Evolutionary conservation across 2,797 vertebrate species (phyloP).

Genomic region (Macropus fuliginosus): DNA sequence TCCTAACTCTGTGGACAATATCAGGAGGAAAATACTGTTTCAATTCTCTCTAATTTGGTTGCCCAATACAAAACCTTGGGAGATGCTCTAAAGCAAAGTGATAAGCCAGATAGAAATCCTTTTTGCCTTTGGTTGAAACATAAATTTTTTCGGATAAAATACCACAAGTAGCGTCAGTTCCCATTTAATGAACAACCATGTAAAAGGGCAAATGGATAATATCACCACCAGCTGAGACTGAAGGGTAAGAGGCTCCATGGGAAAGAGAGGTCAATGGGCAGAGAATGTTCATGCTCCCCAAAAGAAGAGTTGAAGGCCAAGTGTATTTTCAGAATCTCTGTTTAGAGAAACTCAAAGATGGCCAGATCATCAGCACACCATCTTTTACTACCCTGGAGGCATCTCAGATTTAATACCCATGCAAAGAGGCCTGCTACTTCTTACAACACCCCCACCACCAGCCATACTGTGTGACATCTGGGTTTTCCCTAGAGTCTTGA

Average conservation of each 20-base stretch:
- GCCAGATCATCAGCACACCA: background rate
- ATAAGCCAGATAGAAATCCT: constrained; percentile 46
- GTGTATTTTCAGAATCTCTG: background rate
- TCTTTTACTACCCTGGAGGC: background rate
- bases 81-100: constrained; percentile 52
- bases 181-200: background rate
- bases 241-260: background rate
- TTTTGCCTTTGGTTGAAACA: constrained; percentile 20
- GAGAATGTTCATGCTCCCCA: background rate
- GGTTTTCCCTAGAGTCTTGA: constrained; percentile 46
- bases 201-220: background rate
- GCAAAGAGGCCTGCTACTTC: background rate
- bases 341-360: background rate
- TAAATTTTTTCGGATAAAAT: constrained; percentile 33
- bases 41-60: constrained; percentile 26
- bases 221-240: too few relatives aligned
- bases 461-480: constrained; percentile 32
- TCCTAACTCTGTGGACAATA: background rate
- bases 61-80: constrained; percentile 33
- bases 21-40: background rate
- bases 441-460: background rate
- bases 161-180: constrained; percentile 20
- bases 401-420: background rate
- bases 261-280: background rate
- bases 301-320: background rate